Conservation (phyloP, 1,140 invertebrate species). For the Oppia nitens region DNA sequence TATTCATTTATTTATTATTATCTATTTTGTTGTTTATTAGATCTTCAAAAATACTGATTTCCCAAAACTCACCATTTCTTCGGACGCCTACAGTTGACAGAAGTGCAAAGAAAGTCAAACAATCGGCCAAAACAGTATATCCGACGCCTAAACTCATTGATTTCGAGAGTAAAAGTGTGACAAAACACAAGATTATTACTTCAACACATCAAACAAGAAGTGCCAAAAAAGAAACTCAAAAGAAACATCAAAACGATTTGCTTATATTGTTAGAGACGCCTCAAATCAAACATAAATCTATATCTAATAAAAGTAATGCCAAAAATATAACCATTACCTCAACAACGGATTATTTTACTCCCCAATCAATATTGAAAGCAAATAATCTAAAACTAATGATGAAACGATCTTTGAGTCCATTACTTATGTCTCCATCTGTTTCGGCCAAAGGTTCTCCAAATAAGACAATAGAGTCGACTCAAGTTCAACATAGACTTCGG, state of each 20-base stretch:
- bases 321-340: neutral
- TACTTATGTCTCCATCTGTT: neutral
- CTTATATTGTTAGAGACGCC: neutral
- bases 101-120: neutral
- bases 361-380: neutral
- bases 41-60: neutral
- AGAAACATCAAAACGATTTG: no score
- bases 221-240: no score
- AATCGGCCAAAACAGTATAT: neutral
- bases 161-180: neutral
- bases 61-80: neutral
- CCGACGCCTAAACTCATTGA: neutral
- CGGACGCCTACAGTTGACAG: neutral
- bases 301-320: neutral
- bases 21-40: no score
- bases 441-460: neutral
- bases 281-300: neutral
- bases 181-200: neutral
- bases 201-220: no score
- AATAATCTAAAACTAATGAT: neutral
- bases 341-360: neutral
- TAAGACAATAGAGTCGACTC: neutral
- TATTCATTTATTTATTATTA: no score
- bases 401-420: neutral
- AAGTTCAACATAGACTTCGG: neutral